Evolutionary conservation across 2,113 vertebrate genomes (phyloP), one percentile per base, ranked within the genome.

Genomic region (Cinclus mexicanus): DNA sequence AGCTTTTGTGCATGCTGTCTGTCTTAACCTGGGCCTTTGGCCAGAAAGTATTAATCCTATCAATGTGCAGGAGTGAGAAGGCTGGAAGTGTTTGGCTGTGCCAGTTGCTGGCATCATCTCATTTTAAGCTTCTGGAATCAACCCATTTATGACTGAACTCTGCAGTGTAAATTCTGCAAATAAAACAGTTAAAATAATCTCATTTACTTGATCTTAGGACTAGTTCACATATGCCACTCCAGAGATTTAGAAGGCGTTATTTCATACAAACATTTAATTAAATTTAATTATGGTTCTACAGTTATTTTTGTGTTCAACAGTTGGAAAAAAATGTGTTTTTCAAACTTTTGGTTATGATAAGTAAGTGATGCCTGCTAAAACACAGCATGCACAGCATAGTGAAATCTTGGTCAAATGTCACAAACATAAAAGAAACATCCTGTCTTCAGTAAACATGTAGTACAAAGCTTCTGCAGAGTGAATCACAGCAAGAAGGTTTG

Each of bases 61-160:
- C 78, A 67, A 87, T 71, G 67, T 42, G 50, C 55, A 86, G 47
- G 72, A 70, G 37, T 50, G 55, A 35, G 50, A 92, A 94, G 49
- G 78, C 50, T 92, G 78, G 31, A 79, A 83, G 69, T 80, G 47
- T 90, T 93, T 93, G 81, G 81, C 87, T 88, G 68, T 89, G 83
- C 88, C 83, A 91, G 59, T 84, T 49, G 59, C 87, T 92, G 80
- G 67, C 80, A 93, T 71, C 71, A 71, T 78, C 33, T 94, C 53
- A 67, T 95, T 91, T 89, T 88, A 94, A 94, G 77, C 83, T 96
- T 87, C 94, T 95, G 79, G 78, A 96, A 90, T 91, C 44, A 94
- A 92, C 72, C 14, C 46, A 79, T 59, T 82, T 80, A 92, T 33
- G 49, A 91, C 65, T 65, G 85, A 86, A 70, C 88, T 78, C 49